These are phyloP conservation scores for Hypotaenidia okinawae DNA, from an alignment of 2,797 vertebrate species.

Conservation along the genomic window DNA sequence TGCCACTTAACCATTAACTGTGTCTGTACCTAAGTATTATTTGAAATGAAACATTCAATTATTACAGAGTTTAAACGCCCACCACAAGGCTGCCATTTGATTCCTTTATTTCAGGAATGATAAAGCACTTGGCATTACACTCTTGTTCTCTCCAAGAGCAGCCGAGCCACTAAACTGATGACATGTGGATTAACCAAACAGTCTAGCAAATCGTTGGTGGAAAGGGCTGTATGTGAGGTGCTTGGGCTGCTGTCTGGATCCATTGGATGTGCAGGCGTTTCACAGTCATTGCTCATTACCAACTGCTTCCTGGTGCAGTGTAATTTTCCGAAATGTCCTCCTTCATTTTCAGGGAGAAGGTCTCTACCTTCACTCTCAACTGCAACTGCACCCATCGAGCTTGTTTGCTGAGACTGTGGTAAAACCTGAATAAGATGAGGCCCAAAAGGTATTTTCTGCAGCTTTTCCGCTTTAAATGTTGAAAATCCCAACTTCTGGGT, in stretches of 20 bases:
- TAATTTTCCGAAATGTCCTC: slow-evolving; percentile 22
- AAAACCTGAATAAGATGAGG: slow-evolving; percentile 83
- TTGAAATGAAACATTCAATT: slow-evolving; percentile 20
- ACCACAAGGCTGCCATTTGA: slow-evolving; percentile 1
- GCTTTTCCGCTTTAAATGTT: background rate
- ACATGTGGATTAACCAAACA: slow-evolving; percentile 91
- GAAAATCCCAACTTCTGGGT: background rate
- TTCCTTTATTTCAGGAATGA: slow-evolving; percentile 40
- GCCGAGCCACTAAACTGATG: slow-evolving; percentile 81
- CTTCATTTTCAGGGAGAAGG: background rate
- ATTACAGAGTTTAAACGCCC: background rate
- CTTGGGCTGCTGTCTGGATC: background rate
- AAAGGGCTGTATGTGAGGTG: slow-evolving; percentile 65
- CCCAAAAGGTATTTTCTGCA: slow-evolving; percentile 76
- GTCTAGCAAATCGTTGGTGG: slow-evolving; percentile 90
- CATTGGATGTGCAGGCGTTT: background rate
- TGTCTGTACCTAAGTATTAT: slow-evolving; percentile 2
- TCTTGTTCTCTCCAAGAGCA: slow-evolving; percentile 81
- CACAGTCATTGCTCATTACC: background rate
- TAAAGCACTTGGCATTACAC: slow-evolving; percentile 21
- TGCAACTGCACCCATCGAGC: background rate
- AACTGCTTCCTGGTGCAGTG: background rate
- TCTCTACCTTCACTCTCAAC: background rate
- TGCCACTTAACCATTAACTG: background rate
- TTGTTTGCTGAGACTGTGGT: slow-evolving; percentile 25